Base-by-base conservation (phyloP, 64 coral and sea anemone genomes). In the Cladopsammia gracilis region DNA sequence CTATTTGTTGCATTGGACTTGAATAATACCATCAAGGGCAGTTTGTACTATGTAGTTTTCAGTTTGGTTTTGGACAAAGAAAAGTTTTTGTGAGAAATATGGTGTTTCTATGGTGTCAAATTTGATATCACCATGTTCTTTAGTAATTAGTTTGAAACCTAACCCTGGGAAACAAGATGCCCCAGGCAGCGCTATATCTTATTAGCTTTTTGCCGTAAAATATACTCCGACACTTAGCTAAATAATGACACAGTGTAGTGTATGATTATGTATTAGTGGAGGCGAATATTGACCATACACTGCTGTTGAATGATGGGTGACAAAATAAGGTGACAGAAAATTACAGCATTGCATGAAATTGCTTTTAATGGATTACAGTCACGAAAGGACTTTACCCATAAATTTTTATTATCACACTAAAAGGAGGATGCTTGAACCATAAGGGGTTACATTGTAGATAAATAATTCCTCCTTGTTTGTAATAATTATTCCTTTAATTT, bases 161-260 rank as follows among this genome's bases (percentile, higher is more conserved):
- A 7, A 48, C 8, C 8, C 60, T 3, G 8, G 7, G 80, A 84
- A 50, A 84, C 14, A 22, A 51, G 20, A 84, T 48, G 60, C 34
- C 80, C 48, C 50, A 54, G 75, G 20, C 3, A 26, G 48, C 22
- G 16, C 19, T 4, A 54, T 18, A 24, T 20, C 14, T 83, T 83
- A 62, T 47, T 64, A 83, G 61, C 45, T 50, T 75, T 75, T 44
- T 49, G 77, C 19, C 18, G 47, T 84, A 45, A 84, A 84, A 84
- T 84, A 52, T 84, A 68, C 80, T 68, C 62, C 45, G 10, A 64
- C 13, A 46, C 18, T 2, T 25, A n/a, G 44, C 42, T 84, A 84
- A 60, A 84, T 64, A 49, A 49, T 62, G 15, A 84, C 9, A 11
- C 60, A 46, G 12, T 48, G 25, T 84, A 56, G 53, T 56, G 53